Base-by-base conservation (phyloP, 2,888 invertebrate species). In the Phaonia tiefii region DNA sequence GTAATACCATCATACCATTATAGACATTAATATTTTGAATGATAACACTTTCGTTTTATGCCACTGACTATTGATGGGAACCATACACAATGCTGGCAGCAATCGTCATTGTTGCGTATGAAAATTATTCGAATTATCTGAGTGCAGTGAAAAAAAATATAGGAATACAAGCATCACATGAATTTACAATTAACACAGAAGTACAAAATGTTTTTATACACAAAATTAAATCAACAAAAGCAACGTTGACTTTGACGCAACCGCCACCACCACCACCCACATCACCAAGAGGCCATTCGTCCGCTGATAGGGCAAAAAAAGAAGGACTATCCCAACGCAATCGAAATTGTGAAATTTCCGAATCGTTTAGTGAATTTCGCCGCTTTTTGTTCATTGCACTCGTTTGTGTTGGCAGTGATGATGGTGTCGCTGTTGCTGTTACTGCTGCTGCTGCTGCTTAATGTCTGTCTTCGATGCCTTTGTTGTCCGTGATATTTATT, bases 261-360 rank as follows among this genome's bases (percentile, higher is more conserved):
- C 15, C 58, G 31, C 20, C n/a, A 10, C 4, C 66, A 15, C 42
- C 37, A 25, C 37, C 39, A 63, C 20, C 63, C 63, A 42, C 42
- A 63, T 63, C 63, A 37, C n/a, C 42, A 42, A 63, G 42, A 63
- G 63, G 63, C 42, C 63, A 63, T 63, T 63, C 20, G 63, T 42
- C 63, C 26, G 15, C 17, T 13, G 63, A 63, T 63, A 63, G 63
- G 22, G 63, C 8, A 63, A n/a, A n/a, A n/a, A n/a, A n/a, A n/a
- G n/a, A n/a, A 63, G 70, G 74, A 79, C 84, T 84, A 79, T 82
- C 82, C 83, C 83, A 84, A 83, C 66, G 69, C 69, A 69, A 60
- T 58, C 72, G 42, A 69, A 51, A 83, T 83, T 83, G 83, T 80
- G 83, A 79, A 83, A 74, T 75, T 74, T 37, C 42, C 63, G 63